phyloP scores from a whole-genome alignment of 2,888 invertebrate species.

The Phaonia tiefii region DNA sequence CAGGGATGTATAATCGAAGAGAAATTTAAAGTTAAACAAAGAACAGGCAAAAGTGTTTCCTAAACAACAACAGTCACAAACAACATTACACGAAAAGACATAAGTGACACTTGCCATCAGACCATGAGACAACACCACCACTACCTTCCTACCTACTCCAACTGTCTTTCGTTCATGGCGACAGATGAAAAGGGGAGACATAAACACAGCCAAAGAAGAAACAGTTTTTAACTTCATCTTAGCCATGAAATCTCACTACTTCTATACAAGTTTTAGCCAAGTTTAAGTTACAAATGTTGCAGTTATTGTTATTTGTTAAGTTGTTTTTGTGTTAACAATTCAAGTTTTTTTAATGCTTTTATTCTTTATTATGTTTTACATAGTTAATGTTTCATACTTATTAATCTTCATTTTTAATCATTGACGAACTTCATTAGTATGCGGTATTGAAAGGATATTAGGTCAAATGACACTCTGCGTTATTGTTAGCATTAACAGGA shows the following conservation, averaged over 20 bases:
- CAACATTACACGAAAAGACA: slow-evolving; percentile 2
- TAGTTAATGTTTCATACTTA: neutral
- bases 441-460: too few species aligned
- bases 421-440: too few species aligned
- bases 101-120: neutral
- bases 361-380: neutral
- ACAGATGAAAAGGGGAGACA: too few species aligned
- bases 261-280: too few species aligned
- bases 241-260: too few species aligned
- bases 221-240: too few species aligned
- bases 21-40: slow-evolving; percentile 76
- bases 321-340: slow-evolving; percentile 1
- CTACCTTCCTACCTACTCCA: neutral
- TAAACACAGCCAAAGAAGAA: too few species aligned
- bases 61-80: slow-evolving; percentile 65
- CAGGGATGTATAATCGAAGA: slow-evolving; percentile 80
- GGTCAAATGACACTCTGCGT: too few species aligned
- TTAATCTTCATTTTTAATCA: too few species aligned
- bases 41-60: slow-evolving; percentile 78
- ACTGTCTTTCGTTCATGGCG: too few species aligned
- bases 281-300: neutral
- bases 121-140: neutral
- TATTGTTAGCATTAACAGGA: too few species aligned
- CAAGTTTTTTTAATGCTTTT: too few species aligned
- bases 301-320: slow-evolving; percentile 11